Conservation (phyloP, 2,888 invertebrate genomes). For the Fragum fragum region DNA sequence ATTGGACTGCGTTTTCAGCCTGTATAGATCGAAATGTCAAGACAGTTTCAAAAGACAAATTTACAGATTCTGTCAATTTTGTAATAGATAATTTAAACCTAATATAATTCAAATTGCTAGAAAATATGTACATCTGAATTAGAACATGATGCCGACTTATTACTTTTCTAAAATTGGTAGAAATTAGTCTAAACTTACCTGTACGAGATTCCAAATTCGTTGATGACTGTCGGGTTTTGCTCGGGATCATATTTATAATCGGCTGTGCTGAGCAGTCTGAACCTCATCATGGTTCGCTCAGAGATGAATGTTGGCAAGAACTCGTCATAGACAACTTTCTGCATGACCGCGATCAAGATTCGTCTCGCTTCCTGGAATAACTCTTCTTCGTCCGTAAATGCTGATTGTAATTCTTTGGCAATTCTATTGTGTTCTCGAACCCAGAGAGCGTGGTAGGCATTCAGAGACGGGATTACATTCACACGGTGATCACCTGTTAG, state of each 20-base stretch:
- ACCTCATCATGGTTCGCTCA: not conserved
- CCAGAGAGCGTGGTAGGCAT: constrained; percentile 68
- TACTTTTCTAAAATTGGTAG: too few relatives aligned
- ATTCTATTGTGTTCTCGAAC: constrained; percentile 72
- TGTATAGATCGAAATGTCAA: too few relatives aligned
- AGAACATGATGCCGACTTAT: too few relatives aligned
- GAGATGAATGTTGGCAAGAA: constrained; percentile 35
- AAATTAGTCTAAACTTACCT: constrained; percentile 21
- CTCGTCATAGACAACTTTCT: constrained; percentile 42
- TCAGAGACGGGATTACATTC: constrained; percentile 69
- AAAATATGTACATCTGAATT: too few relatives aligned
- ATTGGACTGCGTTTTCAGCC: too few relatives aligned
- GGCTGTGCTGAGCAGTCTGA: not conserved
- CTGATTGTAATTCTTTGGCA: constrained; percentile 40
- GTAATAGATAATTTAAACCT: too few relatives aligned
- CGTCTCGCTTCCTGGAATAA: constrained; percentile 28
- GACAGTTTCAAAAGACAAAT: not conserved
- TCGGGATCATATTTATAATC: not conserved
- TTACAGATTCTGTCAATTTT: not conserved
- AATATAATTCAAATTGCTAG: too few relatives aligned
- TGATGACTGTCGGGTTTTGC: constrained; percentile 17
- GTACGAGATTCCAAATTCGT: constrained; percentile 40
- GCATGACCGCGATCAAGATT: constrained; percentile 35
- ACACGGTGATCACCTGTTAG: constrained; percentile 73
- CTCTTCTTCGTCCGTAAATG: constrained; percentile 35